Evolutionary conservation across 2,113 vertebrate species (phyloP), one percentile per base, ranked within the genome.

Genomic region (Paramormyrops kingsleyae): DNA sequence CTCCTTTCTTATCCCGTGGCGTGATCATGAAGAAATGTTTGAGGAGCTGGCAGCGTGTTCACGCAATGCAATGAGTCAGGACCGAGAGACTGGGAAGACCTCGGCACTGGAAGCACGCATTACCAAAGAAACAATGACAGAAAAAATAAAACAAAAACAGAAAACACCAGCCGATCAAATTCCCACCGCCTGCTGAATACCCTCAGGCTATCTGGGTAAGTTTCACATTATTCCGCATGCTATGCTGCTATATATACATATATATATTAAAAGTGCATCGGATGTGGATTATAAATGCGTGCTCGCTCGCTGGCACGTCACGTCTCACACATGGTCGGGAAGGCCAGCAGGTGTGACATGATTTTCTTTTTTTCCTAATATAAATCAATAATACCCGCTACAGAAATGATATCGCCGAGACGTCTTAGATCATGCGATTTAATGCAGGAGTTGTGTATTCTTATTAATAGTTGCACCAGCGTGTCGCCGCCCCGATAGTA

Each of bases 21-120:
- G 95, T 94, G 94, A 95, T 92, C 93, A 89, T 91, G 91, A 93
- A 95, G 95, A 95, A 94, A 94, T 92, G 92, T 93, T 93, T 93
- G 94, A 93, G 93, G 93, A 93, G 94, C 93, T 92, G 94, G 93
- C 94, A 92, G 92, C 92, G 95, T 90, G 95, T 94, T 94, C 94
- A 92, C 94, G 91, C 83, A 88, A 94, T 94, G 94, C 94, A 94
- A 94, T 93, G 94, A 96, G 95, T 96, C 95, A 95, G 95, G 93
- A 92, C 94, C 91, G 92, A 93, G 91, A 92, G 92, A 91, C 93
- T 90, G 17, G 91, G 92, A 89, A 92, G 88, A 91, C 87, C 92
- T 53, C 86, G 92, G 83, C 86, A 50, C 87, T 52, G 24, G 90
- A 90, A 62, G 91, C 91, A 53, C 91, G 91, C 87, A 87, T 89